A percentile compares a stretch with the other conserved stretches of the same genome.
These are phyloP conservation scores for Pagrus major DNA, from an alignment of 2,113 vertebrate genomes.

Conservation along the genomic window DNA sequence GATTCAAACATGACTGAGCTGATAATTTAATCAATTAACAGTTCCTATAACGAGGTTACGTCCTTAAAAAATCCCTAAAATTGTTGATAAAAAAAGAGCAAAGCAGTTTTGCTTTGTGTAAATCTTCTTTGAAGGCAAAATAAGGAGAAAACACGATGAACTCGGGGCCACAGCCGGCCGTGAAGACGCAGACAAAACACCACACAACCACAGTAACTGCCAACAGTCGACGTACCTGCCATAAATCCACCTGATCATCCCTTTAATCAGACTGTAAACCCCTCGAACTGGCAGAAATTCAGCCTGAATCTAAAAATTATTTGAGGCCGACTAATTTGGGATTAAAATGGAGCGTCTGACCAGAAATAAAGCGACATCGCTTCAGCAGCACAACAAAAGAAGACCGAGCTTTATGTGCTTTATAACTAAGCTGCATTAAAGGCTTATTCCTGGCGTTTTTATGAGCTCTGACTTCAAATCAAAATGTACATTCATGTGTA, in stretches of 20 bases:
- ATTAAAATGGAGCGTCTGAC: neutral
- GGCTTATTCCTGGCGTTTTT: neutral
- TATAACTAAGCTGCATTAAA: no score
- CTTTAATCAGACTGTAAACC: neutral
- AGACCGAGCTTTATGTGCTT: neutral
- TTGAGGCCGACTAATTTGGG: neutral
- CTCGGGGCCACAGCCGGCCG: no score
- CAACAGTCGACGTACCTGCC: no score
- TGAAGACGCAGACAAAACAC: no score
- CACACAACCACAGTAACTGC: no score
- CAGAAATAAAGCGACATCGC: neutral
- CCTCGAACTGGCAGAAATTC: neutral
- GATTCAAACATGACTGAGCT: no score
- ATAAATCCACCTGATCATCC: neutral
- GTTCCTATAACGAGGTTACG: no score
- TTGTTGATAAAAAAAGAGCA: no score
- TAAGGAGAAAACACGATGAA: neutral
- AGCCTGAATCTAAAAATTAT: neutral
- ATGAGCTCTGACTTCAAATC: neutral
- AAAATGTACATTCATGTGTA: neutral
- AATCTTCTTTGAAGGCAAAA: neutral
- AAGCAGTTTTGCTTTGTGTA: neutral
- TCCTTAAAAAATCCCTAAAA: no score
- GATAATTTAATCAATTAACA: no score
- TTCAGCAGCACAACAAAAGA: neutral